Evolutionary conservation across 2,888 invertebrate species (phyloP), one percentile per base, ranked within the genome.

Genomic region (Latheticus oryzae): DNA sequence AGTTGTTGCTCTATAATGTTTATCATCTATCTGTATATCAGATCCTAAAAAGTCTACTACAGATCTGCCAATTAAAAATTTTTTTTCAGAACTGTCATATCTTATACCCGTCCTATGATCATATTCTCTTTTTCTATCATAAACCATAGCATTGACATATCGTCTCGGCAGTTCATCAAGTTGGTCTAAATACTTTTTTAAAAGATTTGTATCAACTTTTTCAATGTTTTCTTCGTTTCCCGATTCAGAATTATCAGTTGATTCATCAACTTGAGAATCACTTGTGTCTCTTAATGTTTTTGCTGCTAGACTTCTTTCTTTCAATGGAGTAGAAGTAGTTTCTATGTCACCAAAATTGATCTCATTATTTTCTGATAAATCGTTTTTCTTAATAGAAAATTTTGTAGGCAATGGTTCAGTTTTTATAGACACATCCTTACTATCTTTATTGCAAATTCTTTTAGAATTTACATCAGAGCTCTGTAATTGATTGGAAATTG

Each of bases 91-190:
- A 16, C 11, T 33, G 30, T 33, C 33, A 15, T 16, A 11, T 33
- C 33, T 32, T 35, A 37, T 35, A 16, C 48, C 48, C 15, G 19
- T 19, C 17, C 21, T 16, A 3, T 32, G 19, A 19, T 48, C 48
- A 48, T 19, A 48, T 19, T 32, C 35, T 12, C 28, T 2, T 11
- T 48, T 2, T 8, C 17, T 48, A 48, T 48, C 48, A 17, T 11
- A n/a, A 2, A 48, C 5, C n/a, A 9, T 35, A 5, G 5, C 48
- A 32, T 32, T 5, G 4, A 48, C 12, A 8, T 48, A 48, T 5
- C 19, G 9, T 4, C 21, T 5, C 5, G 48, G 33, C 17, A 48
- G 3, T 32, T 17, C 48, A 9, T 48, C 21, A 30, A 30, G 17
- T 2, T 9, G n/a, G 5, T 16, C 16, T 9, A 45, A 16, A 13